Evolutionary conservation across 92 coral and sea anemone genomes (phyloP).

Genomic region (Nematostella vectensis): DNA sequence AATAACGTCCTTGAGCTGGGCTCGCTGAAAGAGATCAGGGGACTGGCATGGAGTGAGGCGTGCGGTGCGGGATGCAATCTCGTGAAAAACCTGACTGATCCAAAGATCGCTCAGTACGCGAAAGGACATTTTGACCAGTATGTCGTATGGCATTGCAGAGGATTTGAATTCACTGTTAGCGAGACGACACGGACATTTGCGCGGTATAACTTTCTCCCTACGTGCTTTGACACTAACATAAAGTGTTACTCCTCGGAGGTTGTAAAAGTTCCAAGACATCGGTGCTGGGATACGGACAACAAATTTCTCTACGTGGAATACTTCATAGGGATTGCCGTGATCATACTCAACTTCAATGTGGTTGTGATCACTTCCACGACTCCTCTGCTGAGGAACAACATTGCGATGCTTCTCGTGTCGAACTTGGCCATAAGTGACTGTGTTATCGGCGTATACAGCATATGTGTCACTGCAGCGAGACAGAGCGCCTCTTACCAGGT

Average conservation of each 20-base stretch:
- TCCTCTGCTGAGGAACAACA: slow-evolving; percentile 21
- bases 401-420: slow-evolving; percentile 29
- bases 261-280: slow-evolving; percentile 15
- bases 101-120: too few relatives aligned
- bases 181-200: slow-evolving; percentile 23
- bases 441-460: slow-evolving; percentile 18
- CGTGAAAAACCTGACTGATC: slow-evolving; percentile 30
- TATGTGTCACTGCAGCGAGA: slow-evolving; percentile 16
- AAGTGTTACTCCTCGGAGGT: slow-evolving; percentile 25
- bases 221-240: slow-evolving; percentile 12
- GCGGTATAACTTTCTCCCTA: slow-evolving; percentile 13
- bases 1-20: slow-evolving; percentile 21
- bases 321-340: slow-evolving; percentile 9
- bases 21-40: slow-evolving; percentile 37
- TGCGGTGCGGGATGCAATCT: slow-evolving; percentile 48
- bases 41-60: slow-evolving; percentile 46
- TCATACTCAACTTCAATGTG: slow-evolving; percentile 22
- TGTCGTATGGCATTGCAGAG: slow-evolving; percentile 24
- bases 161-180: slow-evolving; percentile 15
- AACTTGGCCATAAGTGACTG: slow-evolving; percentile 27
- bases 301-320: slow-evolving; percentile 20
- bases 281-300: slow-evolving; percentile 35
- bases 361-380: slow-evolving; percentile 21
- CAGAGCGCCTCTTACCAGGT: slow-evolving; percentile 24
- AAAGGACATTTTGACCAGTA: too few relatives aligned